A percentile compares a stretch with the other conserved stretches of the same genome.
These are phyloP conservation scores for Eucidaris tribuloides DNA, from an alignment of 35 echinoderm and acorn worm genomes.

Conservation along the genomic window DNA sequence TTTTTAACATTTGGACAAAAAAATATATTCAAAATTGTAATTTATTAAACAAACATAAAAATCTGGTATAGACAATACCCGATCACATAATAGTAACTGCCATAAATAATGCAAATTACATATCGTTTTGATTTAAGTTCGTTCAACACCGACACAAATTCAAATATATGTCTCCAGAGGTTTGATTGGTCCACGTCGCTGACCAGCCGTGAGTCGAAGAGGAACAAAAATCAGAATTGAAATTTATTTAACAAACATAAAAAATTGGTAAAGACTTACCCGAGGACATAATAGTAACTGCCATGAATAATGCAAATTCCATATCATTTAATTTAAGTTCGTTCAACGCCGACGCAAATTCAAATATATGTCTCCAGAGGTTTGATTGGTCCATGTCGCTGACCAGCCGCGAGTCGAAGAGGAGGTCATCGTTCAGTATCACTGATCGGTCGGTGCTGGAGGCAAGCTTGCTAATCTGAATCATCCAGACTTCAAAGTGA, in stretches of 20 bases:
- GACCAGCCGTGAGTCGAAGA: too few species aligned
- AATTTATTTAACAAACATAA: too few species aligned
- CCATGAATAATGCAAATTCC: slow-evolving; percentile 81
- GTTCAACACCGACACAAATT: slow-evolving; percentile 53
- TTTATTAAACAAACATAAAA: too few species aligned
- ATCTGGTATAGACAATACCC: too few species aligned
- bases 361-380: slow-evolving; percentile 84
- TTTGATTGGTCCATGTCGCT: slow-evolving; percentile 52
- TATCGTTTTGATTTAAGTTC: slow-evolving; percentile 68
- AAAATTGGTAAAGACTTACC: slow-evolving; percentile 72
- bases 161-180: slow-evolving; percentile 84
- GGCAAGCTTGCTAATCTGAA: slow-evolving; percentile 61
- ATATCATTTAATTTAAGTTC: slow-evolving; percentile 70
- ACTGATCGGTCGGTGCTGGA: slow-evolving; percentile 44
- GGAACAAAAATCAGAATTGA: too few species aligned
- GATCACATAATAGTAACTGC: slow-evolving; percentile 83
- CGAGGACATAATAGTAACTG: slow-evolving; percentile 79
- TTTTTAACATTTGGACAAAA: too few species aligned
- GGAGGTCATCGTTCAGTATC: slow-evolving; percentile 43
- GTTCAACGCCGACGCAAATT: slow-evolving; percentile 55
- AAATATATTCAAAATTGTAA: too few species aligned
- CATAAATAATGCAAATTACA: slow-evolving; percentile 80
- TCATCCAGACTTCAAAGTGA: slow-evolving; percentile 95
- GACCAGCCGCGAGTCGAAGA: slow-evolving; percentile 55
- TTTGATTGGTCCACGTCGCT: too few species aligned